Conservation (phyloP, 2,113 vertebrate species). For the Atlantisia rogersi region DNA sequence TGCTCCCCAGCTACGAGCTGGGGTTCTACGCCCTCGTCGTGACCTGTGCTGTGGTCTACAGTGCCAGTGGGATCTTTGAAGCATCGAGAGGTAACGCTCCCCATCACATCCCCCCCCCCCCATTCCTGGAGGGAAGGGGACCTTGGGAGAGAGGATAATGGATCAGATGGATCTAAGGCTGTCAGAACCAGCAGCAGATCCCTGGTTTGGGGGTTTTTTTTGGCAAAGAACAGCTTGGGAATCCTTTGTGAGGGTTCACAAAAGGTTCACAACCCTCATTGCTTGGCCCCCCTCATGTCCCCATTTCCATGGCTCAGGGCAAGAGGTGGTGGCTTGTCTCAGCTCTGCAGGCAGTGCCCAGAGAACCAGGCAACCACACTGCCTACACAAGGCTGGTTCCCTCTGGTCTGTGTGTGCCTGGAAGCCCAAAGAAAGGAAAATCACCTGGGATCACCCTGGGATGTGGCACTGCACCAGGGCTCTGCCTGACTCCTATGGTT, state of each 20-base stretch:
- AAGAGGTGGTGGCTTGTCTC: background rate
- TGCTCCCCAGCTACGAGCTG: constrained; percentile 87
- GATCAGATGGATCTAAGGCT: background rate
- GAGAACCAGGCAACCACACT: background rate
- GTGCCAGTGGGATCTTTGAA: constrained; percentile 87
- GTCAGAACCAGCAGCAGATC: accelerated
- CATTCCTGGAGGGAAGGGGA: too few relatives aligned
- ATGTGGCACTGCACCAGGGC: background rate
- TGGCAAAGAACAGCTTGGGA: background rate
- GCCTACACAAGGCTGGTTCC: accelerated
- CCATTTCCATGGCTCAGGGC: background rate
- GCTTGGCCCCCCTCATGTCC: background rate
- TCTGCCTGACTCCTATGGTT: accelerated
- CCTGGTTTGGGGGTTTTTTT: background rate
- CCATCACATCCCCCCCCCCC: accelerated
- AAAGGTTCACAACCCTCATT: background rate
- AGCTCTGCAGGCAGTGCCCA: background rate
- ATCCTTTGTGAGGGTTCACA: background rate
- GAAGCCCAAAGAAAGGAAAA: background rate
- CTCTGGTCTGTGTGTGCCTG: too few relatives aligned
- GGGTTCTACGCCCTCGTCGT: constrained; percentile 87
- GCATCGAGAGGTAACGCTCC: constrained; percentile 83
- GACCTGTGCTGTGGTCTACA: constrained; percentile 86
- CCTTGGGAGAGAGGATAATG: background rate
- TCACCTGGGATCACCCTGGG: background rate